Evolutionary conservation across 2,113 vertebrate species (phyloP).

Genomic region (Carettochelys insculpta): DNA sequence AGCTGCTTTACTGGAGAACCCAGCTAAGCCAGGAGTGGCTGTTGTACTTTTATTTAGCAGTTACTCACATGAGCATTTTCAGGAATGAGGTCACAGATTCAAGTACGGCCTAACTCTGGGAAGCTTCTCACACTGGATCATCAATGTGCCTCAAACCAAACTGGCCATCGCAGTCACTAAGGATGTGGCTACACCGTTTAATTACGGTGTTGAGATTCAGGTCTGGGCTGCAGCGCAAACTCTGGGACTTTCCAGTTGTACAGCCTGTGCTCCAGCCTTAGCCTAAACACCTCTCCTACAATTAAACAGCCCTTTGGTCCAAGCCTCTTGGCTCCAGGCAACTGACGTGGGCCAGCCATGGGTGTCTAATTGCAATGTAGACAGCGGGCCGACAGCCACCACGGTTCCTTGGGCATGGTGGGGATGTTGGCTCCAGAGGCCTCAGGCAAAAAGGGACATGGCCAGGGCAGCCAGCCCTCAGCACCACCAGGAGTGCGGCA

Average conservation of each 20-base stretch:
- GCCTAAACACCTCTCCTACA: not conserved
- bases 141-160: not conserved
- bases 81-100: not conserved
- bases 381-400: too few relatives aligned
- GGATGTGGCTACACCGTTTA: not conserved
- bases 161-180: not conserved
- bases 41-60: not conserved
- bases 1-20: not conserved
- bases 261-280: not conserved
- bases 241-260: not conserved
- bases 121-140: not conserved
- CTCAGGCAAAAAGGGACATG: too few relatives aligned
- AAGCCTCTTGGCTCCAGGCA: not conserved
- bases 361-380: not conserved
- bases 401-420: too few relatives aligned
- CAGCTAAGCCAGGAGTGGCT: not conserved
- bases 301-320: not conserved
- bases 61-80: not conserved
- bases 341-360: not conserved
- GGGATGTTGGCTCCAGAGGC: too few relatives aligned
- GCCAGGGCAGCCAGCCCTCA: too few relatives aligned
- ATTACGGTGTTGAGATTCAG: not conserved
- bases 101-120: not conserved
- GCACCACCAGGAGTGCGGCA: too few relatives aligned
- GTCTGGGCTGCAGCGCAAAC: not conserved